These are phyloP conservation scores for Helicoverpa zea DNA, from an alignment of 1,140 invertebrate genomes.

Conservation along the genomic window DNA sequence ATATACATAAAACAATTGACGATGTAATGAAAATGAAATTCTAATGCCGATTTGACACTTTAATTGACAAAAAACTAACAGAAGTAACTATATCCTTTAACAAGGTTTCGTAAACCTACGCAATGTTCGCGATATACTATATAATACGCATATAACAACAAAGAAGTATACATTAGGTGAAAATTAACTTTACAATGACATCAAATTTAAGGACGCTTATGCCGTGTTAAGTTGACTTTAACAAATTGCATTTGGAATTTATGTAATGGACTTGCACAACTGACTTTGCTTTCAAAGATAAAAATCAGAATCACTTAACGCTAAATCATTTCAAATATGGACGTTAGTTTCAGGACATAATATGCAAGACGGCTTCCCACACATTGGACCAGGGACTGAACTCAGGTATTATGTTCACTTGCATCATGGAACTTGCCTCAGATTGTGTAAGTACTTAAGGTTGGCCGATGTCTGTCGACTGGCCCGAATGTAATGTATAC, in stretches of 20 bases:
- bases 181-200: constrained; percentile 58
- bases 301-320: constrained; percentile 83
- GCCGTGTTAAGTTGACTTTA: constrained; percentile 44
- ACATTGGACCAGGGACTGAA: constrained; percentile 62
- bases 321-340: constrained; percentile 86
- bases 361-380: constrained; percentile 81
- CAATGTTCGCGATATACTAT: constrained; percentile 60
- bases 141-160: constrained; percentile 76
- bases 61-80: constrained; percentile 84
- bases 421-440: background rate
- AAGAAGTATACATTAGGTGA: constrained; percentile 69
- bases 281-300: constrained; percentile 63
- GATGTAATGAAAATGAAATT: constrained; percentile 62
- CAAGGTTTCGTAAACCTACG: constrained; percentile 77
- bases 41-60: constrained; percentile 70
- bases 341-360: constrained; percentile 84
- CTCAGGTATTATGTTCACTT: background rate
- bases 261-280: constrained; percentile 56
- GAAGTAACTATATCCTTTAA: constrained; percentile 76
- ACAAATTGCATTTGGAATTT: constrained; percentile 55
- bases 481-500: constrained; percentile 72
- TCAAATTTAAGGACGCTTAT: constrained; percentile 56
- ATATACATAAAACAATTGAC: constrained; percentile 82
- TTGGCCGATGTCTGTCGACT: constrained; percentile 46
- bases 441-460: constrained; percentile 29